Conservation (phyloP, 1,140 invertebrate species). For the Drosophila eugracilis region DNA sequence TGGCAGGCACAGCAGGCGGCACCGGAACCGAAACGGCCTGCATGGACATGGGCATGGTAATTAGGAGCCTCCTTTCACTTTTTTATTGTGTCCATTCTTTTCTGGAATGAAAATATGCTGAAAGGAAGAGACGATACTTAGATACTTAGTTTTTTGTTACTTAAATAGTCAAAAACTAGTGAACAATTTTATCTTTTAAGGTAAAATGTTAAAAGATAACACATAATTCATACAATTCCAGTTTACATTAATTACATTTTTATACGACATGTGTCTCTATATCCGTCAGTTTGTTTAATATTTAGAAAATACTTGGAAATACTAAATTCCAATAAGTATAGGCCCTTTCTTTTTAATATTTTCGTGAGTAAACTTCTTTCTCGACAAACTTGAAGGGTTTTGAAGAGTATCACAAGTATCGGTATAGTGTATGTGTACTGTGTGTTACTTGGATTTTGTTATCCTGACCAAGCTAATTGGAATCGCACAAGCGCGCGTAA, state of each 20-base stretch:
- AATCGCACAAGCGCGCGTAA: constrained; percentile 63
- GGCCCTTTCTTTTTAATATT: too few relatives aligned
- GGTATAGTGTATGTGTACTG: background rate
- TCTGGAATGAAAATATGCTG: constrained; percentile 16
- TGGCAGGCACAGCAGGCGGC: constrained; percentile 7
- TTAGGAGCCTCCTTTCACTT: constrained; percentile 41
- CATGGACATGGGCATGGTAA: constrained; percentile 57
- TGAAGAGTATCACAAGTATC: constrained; percentile 3
- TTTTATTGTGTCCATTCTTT: constrained; percentile 31
- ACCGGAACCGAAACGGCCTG: constrained; percentile 34
- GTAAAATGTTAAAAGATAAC: too few relatives aligned
- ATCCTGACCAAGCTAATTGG: constrained; percentile 55
- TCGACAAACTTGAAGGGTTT: constrained; percentile 6
- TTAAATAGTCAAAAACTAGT: background rate
- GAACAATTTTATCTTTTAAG: too few relatives aligned
- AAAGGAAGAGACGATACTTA: background rate
- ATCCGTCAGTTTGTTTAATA: background rate
- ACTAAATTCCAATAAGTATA: too few relatives aligned
- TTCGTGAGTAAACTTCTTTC: too few relatives aligned
- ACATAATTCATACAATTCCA: too few relatives aligned
- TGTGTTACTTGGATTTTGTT: constrained; percentile 33
- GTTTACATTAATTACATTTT: too few relatives aligned
- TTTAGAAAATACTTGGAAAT: too few relatives aligned
- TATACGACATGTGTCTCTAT: too few relatives aligned
- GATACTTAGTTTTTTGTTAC: background rate